Base-by-base conservation (phyloP, 2,113 vertebrate genomes). In the Lipotes vexillifer region DNA sequence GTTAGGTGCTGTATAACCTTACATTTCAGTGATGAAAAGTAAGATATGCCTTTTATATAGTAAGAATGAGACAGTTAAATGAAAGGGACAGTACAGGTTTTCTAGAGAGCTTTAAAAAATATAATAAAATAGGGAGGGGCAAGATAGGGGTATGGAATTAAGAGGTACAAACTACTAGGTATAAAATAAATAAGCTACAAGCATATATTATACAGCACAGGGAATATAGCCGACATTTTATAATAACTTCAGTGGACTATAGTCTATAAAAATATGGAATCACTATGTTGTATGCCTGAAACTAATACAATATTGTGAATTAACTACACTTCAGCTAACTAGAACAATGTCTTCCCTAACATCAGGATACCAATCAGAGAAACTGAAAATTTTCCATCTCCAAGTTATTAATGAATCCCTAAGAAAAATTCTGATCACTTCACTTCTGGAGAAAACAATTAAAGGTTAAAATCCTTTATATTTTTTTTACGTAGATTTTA, bases 401-500 rank as follows among this genome's bases (percentile, higher is more conserved):
- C 74, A 44, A 88, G 31, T 74, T 93, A 74, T 52, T 85, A n/a
- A 74, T 83, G 27, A 75, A 87, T 92, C 84, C 31, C 41, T 90
- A 61, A 94, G 27, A n/a, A 96, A 96, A 83, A 66, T n/a, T 85
- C 59, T 90, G 21, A 77, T 91, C 49, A 81, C 21, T 84, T 78
- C 18, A 84, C 27, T 88, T 72, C 36, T 86, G 8, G 55, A 74
- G 27, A 33, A 93, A 92, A 82, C 75, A 57, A 14, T n/a, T 91
- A 63, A 38, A 93, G 36, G 6, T 71, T 95, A 82, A 96, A 84
- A 59, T 78, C 8, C 18, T 65, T 89, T 57, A 2, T 23, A 46
- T 63, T 21, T 74, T 55, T 61, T 61, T 71, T 46, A 80, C 9
- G 27, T 49, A 80, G 9, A 57, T 68, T 94, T 94, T 41, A 78